Base-by-base conservation (phyloP, 2,113 vertebrate species). In the Hyaena hyaena region DNA sequence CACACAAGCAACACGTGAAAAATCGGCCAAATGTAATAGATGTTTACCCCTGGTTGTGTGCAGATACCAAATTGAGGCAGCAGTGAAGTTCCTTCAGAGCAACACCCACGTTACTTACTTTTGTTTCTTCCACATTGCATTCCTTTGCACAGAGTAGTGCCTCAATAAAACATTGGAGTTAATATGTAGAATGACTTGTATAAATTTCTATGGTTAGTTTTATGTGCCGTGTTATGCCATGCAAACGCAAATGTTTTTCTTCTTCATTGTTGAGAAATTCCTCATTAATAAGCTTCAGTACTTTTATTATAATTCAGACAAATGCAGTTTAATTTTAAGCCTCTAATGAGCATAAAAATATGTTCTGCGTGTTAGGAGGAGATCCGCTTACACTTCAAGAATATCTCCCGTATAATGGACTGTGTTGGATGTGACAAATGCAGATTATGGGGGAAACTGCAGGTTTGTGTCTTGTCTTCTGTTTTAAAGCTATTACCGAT, bases 321-420 rank as follows among this genome's bases (percentile, higher is more conserved):
- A 93, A 53, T 83, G 23, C 48, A 66, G 3, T 90, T 96, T 95
- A 81, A 95, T 96, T 79, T 86, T 73, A 76, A 94, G 92, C 33
- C 31, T 93, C 53, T 98, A 50, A 58, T 71, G 97, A 81, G 61
- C 90, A 0, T 77, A 28, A 90, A 97, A 19, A 3, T 35, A 48
- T 98, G 87, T 95, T 66, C 86, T 96, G 26, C 39, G 74, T 91
- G 55, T 90, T 93, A 99, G 99, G 99, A 99, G 97, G 99, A 99
- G 95, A 99, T 99, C 98, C 99, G 99, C 16, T 98, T 99, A 48
- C 99, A 99, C 96, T 99, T 99, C 98, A 99, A 99, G 95, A 99
- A 99, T 97, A 99, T 99, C 98, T 99, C 99, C 43, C 99, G 99
- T 85, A 99, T 99, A 98, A 99, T 99, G 99, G 99, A 99, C 98